Evolutionary conservation across 1,140 invertebrate genomes (phyloP).

Genomic region (Triops longicaudatus): DNA sequence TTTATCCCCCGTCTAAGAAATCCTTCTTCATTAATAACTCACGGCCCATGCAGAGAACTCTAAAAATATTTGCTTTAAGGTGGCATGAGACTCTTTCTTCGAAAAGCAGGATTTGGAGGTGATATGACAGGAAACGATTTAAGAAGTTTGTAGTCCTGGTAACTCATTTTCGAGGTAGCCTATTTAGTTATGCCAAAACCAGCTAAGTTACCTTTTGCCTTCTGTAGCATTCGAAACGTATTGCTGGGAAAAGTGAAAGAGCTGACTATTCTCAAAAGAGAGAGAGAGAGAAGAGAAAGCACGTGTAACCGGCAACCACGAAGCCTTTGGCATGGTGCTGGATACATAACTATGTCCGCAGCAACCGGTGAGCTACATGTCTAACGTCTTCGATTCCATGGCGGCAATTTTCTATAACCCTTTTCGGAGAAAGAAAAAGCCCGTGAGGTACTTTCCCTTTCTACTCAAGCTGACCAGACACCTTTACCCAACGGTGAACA

Average conservation of each 20-base stretch:
- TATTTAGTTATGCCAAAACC: background rate
- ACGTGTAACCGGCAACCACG: background rate
- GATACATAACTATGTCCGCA: background rate
- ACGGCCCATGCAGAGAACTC: too few relatives aligned
- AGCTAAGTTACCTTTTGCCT: background rate
- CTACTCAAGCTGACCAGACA: background rate
- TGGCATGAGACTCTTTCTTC: too few relatives aligned
- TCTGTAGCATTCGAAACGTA: background rate
- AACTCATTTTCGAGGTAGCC: too few relatives aligned
- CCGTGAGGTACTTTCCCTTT: conserved; percentile 11
- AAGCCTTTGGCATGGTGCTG: conserved; percentile 3
- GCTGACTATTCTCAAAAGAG: background rate
- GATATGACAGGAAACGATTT: too few relatives aligned
- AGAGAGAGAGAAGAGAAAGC: conserved; percentile 11
- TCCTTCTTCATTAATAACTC: background rate
- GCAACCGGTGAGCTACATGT: background rate
- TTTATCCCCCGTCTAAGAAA: background rate
- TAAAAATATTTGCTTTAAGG: too few relatives aligned
- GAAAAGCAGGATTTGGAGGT: too few relatives aligned
- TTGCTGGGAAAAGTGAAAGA: background rate
- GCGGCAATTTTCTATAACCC: conserved; percentile 6
- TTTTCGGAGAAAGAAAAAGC: conserved; percentile 12
- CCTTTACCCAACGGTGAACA: background rate
- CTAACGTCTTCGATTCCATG: conserved; percentile 5
- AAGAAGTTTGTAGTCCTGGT: too few relatives aligned